Conservation (phyloP, 2,113 vertebrate genomes). For the Caretta caretta region DNA sequence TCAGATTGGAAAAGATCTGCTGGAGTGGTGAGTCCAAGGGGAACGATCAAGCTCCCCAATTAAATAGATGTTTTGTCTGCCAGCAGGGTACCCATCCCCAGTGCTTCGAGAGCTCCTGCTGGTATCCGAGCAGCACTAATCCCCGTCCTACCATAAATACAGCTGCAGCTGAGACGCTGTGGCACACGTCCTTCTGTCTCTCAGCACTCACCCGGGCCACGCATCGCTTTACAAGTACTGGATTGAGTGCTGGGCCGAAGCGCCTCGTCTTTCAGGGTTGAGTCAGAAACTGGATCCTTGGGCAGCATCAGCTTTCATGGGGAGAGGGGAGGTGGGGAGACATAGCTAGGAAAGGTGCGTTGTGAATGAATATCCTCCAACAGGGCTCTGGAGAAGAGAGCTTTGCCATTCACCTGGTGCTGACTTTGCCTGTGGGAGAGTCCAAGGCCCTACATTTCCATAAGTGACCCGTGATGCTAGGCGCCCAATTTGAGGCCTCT, state of each 20-base stretch:
- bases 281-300: constrained; percentile 17
- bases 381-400: not conserved
- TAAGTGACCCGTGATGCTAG: not conserved
- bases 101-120: not conserved
- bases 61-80: not conserved
- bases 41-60: not conserved
- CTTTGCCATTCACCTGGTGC: not conserved
- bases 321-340: not conserved
- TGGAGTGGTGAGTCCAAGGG: not conserved
- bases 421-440: not conserved
- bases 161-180: not conserved
- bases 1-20: not conserved
- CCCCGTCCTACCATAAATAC: not conserved
- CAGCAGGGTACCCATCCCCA: not conserved
- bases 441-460: not conserved
- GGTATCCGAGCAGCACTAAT: not conserved
- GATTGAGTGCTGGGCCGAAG: not conserved
- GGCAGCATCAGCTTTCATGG: not conserved
- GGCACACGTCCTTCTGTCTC: not conserved
- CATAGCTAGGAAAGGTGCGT: not conserved
- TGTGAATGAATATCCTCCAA: accelerated
- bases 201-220: not conserved
- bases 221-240: not conserved
- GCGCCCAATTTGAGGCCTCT: not conserved
- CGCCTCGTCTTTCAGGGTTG: constrained; percentile 42